A percentile compares a stretch with the other conserved stretches of the same genome.
phyloP scores from a whole-genome alignment of 2,113 vertebrate genomes.

The Semicossyphus pulcher region DNA sequence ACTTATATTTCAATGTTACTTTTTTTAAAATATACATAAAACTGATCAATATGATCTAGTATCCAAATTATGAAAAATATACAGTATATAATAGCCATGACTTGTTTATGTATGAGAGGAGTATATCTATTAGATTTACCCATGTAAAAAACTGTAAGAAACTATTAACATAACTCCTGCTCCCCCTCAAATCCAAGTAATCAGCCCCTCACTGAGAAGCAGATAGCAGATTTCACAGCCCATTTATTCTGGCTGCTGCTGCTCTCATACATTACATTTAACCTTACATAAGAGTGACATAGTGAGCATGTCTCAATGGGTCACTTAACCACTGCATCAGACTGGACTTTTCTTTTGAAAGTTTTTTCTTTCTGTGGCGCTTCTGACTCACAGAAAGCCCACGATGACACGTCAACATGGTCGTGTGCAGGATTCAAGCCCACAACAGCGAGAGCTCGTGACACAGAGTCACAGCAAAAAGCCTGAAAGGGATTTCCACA shows the following conservation, averaged over 20 bases:
- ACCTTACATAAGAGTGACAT: conserved; percentile 52
- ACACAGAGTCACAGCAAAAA: background rate
- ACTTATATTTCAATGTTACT: no score
- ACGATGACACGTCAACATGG: background rate
- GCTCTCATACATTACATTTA: conserved; percentile 52
- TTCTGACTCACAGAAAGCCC: conserved; percentile 5
- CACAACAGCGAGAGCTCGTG: background rate
- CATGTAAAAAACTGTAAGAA: no score
- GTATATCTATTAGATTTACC: no score
- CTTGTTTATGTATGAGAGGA: no score
- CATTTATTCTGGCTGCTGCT: conserved; percentile 26
- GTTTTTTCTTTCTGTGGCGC: background rate
- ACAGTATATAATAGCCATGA: no score
- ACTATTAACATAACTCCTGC: background rate
- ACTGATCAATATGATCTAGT: no score
- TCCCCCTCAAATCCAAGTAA: conserved; percentile 4
- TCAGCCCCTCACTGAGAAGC: background rate
- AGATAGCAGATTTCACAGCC: conserved; percentile 16
- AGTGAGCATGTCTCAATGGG: conserved; percentile 31
- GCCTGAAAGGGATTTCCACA: conserved; percentile 16
- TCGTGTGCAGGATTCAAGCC: conserved; percentile 7
- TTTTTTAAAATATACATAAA: no score
- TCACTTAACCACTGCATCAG: conserved; percentile 39
- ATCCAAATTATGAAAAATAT: no score
- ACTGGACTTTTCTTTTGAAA: conserved; percentile 26